Evolutionary conservation across 23 tunicate genomes (phyloP), one percentile per base, ranked within the genome.

Genomic region (Oikopleura dioica): DNA sequence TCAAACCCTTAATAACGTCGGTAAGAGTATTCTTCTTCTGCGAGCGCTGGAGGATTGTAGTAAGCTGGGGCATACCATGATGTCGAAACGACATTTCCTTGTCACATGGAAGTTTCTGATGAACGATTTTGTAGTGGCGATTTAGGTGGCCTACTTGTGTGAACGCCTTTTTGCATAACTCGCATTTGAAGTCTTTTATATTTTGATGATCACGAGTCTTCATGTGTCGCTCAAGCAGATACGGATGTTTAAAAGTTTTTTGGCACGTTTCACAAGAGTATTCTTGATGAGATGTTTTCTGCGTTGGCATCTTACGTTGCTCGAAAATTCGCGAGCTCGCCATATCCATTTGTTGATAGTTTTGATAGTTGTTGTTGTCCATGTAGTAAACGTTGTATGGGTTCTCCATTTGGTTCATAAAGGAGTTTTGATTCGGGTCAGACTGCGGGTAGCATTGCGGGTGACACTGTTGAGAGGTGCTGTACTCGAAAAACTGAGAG

Each of bases 111-210:
- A 63, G 72, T 63, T 63, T 63, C 26, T 63, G 16, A 28, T 63
- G 72, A 2, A 12, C 5, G 16, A 28, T 12, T 12, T 63, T 63
- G 26, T 63, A 63, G 33, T 63, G 72, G 29, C 72, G 29, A 21
- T 63, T 63, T 28, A 63, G 26, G 26, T 63, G 29, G 2, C 30
- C 2, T 28, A 12, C 33, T 2, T 16, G 33, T 2, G 30, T 12
- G 33, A 63, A 63, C 29, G 72, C 2, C 26, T 63, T 31, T 23
- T 63, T 24, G 33, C 72, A 63, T 63, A 63, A 63, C 26, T 63
- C 30, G 33, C 72, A 63, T 28, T 63, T 63, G 33, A 63, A 63
- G 72, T 63, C 72, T 63, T 63, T 63, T 2, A 63, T 63, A 63
- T 63, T 63, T 2, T 63, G 30, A 28, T 63, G 72, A 28, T 63